Conservation (phyloP, 2,888 invertebrate genomes). For the Trichopria drosophilae region DNA sequence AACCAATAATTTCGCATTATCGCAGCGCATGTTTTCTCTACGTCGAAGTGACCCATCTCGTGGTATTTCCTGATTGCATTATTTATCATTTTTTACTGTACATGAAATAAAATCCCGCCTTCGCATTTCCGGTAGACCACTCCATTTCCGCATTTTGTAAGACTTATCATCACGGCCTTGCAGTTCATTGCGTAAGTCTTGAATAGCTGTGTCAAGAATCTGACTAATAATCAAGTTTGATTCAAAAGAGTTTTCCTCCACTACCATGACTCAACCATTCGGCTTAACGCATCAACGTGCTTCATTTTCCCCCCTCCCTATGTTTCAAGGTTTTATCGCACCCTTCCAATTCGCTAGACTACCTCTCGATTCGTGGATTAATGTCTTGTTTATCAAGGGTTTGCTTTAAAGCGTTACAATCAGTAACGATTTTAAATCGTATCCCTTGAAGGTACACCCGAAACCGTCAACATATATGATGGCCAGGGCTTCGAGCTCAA, state of each 20-base stretch:
- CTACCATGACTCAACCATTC: slow-evolving; percentile 5
- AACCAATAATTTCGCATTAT: no score
- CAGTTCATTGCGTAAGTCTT: neutral
- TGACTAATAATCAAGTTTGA: neutral
- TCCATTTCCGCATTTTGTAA: neutral
- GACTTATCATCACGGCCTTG: neutral
- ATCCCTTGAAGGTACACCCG: no score
- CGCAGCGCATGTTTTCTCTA: slow-evolving; percentile 1
- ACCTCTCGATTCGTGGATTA: no score
- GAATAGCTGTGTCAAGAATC: neutral
- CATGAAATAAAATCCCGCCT: no score
- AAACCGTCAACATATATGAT: slow-evolving; percentile 28
- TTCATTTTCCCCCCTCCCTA: slow-evolving; percentile 26
- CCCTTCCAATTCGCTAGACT: slow-evolving; percentile 28
- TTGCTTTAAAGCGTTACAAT: slow-evolving; percentile 28
- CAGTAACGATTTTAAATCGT: no score
- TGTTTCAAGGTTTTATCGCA: slow-evolving; percentile 28
- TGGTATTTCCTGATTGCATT: neutral
- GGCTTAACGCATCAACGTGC: slow-evolving; percentile 26
- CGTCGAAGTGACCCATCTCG: slow-evolving; percentile 4
- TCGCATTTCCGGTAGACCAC: no score
- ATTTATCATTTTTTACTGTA: no score
- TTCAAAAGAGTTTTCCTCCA: no score
- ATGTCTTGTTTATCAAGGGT: slow-evolving; percentile 29
- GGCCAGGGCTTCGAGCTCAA: no score